Evolutionary conservation across 2,888 invertebrate species (phyloP).

Genomic region (Trissoscelio sp.): DNA sequence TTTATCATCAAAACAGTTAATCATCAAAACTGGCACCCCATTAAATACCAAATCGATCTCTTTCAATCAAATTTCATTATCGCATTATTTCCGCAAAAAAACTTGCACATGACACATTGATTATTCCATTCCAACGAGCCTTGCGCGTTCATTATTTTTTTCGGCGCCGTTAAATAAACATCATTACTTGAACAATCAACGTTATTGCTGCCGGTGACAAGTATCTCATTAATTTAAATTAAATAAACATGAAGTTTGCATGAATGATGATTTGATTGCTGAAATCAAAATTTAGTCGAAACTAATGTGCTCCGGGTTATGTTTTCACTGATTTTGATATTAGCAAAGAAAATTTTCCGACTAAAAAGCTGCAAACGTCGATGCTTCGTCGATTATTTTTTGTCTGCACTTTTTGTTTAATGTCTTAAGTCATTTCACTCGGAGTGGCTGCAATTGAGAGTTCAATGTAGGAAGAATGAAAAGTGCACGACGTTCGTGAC

Average conservation of each 20-base stretch:
- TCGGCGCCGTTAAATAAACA: constrained; percentile 8
- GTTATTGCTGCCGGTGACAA: not conserved
- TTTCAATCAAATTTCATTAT: constrained; percentile 18
- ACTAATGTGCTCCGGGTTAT: too few relatives aligned
- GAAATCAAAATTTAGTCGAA: not conserved
- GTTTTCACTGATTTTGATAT: too few relatives aligned
- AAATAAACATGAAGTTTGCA: constrained; percentile 1
- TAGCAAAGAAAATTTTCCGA: constrained; percentile 23
- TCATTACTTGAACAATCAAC: constrained; percentile 18
- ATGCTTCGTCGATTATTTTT: too few relatives aligned
- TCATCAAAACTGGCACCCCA: not conserved
- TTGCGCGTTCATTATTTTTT: constrained; percentile 6
- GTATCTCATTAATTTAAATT: constrained; percentile 22
- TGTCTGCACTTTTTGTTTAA: constrained; percentile 14
- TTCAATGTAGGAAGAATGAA: constrained; percentile 40
- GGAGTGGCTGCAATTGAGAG: constrained; percentile 40
- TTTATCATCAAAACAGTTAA: not conserved
- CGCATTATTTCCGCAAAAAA: too few relatives aligned
- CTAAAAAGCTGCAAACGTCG: constrained; percentile 3
- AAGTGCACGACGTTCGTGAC: constrained; percentile 55
- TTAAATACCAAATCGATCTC: not conserved
- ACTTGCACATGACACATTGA: too few relatives aligned
- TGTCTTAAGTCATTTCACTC: constrained; percentile 41
- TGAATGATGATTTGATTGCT: not conserved
- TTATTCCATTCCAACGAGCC: not conserved